Base-by-base conservation (phyloP, 2,113 vertebrate species). In the Coregonus clupeaformis region DNA sequence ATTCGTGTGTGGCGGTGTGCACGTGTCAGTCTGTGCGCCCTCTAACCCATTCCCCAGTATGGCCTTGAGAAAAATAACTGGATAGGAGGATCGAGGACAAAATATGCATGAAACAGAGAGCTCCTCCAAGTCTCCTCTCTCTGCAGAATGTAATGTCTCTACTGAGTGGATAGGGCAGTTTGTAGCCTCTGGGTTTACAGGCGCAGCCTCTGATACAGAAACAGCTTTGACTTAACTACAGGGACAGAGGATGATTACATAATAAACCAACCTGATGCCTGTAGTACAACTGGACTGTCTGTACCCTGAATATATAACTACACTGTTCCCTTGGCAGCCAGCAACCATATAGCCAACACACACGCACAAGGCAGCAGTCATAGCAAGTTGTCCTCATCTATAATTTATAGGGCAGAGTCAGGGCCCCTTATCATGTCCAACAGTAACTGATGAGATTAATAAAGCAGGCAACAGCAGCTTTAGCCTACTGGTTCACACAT, bases 251-350 rank as follows among this genome's bases (percentile, higher is more conserved):
- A 76, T 52, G 14, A 78, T 88, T 85, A 86, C 71, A 66, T 65
- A 29, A 65, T 81, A 86, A 87, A 71, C 42, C 64, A 57, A 81
- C 42, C 79, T 80, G 78, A 84, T 52, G 49, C 16, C 14, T 52
- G 16, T 14, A 52, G 49, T 52, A 11, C 12, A 52, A 52, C 36
- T 42, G 36, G 36, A 52, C 49, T 52, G 49, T 13, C 16, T 13
- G 49, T 52, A 13, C 14, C 16, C 49, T 52, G 12, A 13, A 14
- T 52, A 52, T 13, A 42, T 42, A 42, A 16, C 16, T 18, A 52
- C 49, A 52, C 75, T 12, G 86, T 90, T 89, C 75, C 85, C 86
- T 86, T 47, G 82, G 80, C 81, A 88, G 84, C 87, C 73, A 82
- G 62, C 5, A 55, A 70, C 18, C n/a, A 25, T 2, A 60, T 12